Evolutionary conservation across 2,888 invertebrate species (phyloP).

Genomic region (Antitype chi): DNA sequence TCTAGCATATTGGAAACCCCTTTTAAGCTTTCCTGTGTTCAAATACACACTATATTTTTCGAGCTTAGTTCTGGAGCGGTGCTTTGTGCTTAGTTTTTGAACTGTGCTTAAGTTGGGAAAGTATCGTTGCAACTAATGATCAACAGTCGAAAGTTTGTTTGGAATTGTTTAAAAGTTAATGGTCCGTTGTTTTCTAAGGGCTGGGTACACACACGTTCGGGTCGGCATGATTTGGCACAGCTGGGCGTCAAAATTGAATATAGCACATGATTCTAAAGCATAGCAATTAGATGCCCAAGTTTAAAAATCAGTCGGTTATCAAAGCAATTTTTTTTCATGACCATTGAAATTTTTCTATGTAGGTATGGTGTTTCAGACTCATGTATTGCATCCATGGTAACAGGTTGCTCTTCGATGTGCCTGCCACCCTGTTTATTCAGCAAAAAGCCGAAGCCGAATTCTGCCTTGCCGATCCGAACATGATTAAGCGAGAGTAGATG

Average conservation of each 20-base stretch:
- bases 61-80: constrained; percentile 53
- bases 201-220: background rate
- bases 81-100: constrained; percentile 62
- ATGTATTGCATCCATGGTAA: too few species aligned
- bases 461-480: background rate
- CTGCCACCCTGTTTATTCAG: background rate
- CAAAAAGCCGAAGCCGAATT: background rate
- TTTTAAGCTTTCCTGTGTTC: constrained; percentile 30
- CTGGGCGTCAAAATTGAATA: background rate
- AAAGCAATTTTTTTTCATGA: too few species aligned
- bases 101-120: constrained; percentile 57
- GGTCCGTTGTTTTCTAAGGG: constrained; percentile 48
- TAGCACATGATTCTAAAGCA: too few species aligned
- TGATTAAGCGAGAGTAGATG: background rate
- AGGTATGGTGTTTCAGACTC: too few species aligned
- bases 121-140: constrained; percentile 64
- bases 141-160: constrained; percentile 50
- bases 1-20: constrained; percentile 27
- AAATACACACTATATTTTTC: constrained; percentile 45
- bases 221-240: background rate
- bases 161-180: constrained; percentile 56
- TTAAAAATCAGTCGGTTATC: too few species aligned
- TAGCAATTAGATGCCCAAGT: too few species aligned
- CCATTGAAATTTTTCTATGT: too few species aligned
- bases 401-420: too few species aligned